Evolutionary conservation across 2,797 vertebrate species (phyloP), one percentile per base, ranked within the genome.

Genomic region (Cottoperca gobio): DNA sequence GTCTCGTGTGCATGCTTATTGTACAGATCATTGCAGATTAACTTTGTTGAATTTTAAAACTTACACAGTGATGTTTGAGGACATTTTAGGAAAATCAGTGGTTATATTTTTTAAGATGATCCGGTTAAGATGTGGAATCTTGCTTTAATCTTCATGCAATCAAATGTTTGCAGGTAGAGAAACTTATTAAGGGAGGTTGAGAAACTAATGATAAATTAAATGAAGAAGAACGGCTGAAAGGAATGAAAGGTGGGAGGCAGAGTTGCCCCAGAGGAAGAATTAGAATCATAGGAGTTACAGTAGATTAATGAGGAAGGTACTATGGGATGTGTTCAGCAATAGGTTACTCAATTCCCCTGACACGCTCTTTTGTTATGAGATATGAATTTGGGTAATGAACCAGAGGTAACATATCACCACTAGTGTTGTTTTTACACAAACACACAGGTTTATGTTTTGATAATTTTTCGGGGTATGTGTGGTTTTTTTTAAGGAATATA

Each of bases 271-370:
- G 31, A 64, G 46, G 55, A 61, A 52, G 33, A 50, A 64, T 62
- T 55, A 60, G 69, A 78, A 70, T 37, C 45, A 28, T 16, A 40
- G 45, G 55, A 64, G 63, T 78, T 78, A 9, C 24, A 13, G 39
- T 40, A 49, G 71, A 74, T 76, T 71, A 81, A 73, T 78, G 43
- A 70, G 52, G 60, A 78, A 59, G 60, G 43, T 67, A 35, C 19
- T 61, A 28, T 12, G 31, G 69, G 42, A 35, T 60, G 40, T 70
- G 16, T 71, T 76, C 50, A 24, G 61, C 46, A 60, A 59, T 58
- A 71, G 58, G 55, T 79, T 79, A 78, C 84, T 85, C 64, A 69
- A 13, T 61, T 64, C 76, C 59, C 53, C 12, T 3, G 59, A 72
- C 75, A 69, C 35, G 40, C 64, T 59, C 11, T 55, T 81, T 49